Evolutionary conservation across 2,113 vertebrate genomes (phyloP), one percentile per base, ranked within the genome.

Genomic region (Periophthalmus modestus): DNA sequence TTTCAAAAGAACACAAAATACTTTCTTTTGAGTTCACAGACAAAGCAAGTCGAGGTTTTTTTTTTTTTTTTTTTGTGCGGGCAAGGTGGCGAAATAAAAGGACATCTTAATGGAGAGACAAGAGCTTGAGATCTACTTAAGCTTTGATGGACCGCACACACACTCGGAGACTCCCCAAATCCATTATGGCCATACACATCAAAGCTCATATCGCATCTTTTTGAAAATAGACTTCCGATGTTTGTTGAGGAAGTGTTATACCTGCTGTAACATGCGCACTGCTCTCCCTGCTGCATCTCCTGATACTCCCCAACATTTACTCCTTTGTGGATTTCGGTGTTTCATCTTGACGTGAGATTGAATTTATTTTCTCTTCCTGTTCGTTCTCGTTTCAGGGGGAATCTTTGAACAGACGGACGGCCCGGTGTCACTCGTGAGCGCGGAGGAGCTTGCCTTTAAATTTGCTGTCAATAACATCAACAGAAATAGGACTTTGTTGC

Each of bases 401-500:
- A 99, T 99, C 90, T 99, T 99, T 68, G 98, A 99, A 89, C 97
- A 97, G 18, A 93, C 94, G 0, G 97, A 99, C 1, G 96, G 97
- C 83, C 97, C 96, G 0, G 95, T 95, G 33, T 94, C 96, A 63
- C 92, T 96, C 12, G 97, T 98, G 89, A 98, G 96, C 2, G 95
- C 97, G 0, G 97, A 99, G 89, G 98, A 99, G 46, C 96, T 98
- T 36, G 97, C 98, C 82, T 99, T 99, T 91, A 94, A 98, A 79
- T 99, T 99, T 89, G 98, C 98, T 5, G 97, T 98, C 87, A 99
- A 98, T 82, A 98, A 97, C 84, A 99, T 99, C 85, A 99, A 99
- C 89, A 95, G 98, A 86, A 99, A 99, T 91, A 94, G 97, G 78
- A 99, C 98, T 50, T 85, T 99, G 88, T 72, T 99, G 91, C 98